Evolutionary conservation across 1,140 invertebrate species (phyloP).

Genomic region (Eurosta solidaginis): DNA sequence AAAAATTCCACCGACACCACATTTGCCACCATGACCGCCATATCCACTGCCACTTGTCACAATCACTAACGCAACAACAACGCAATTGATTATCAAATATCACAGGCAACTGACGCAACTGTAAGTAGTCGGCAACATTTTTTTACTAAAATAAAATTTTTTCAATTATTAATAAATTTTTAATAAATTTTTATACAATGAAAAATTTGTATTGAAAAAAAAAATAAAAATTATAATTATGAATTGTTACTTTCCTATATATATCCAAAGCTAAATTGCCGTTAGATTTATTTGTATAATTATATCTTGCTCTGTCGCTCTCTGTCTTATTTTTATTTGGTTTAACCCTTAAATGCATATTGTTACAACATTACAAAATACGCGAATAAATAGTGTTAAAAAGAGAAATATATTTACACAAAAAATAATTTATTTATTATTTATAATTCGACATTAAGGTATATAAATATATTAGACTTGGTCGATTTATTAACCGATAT

Average conservation of each 20-base stretch:
- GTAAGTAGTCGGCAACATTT: conserved; percentile 34
- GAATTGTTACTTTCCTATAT: background rate
- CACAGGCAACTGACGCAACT: conserved; percentile 36
- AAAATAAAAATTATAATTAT: background rate
- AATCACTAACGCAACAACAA: background rate
- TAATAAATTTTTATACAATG: background rate
- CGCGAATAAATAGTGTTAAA: too few species aligned
- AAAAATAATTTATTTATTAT: too few species aligned
- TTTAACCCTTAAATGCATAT: too few species aligned
- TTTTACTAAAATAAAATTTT: background rate
- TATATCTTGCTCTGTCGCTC: background rate
- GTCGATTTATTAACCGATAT: too few species aligned
- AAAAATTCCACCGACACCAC: background rate
- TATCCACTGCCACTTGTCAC: background rate
- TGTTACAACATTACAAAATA: too few species aligned
- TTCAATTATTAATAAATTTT: background rate
- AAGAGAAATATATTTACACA: too few species aligned
- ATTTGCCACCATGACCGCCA: background rate
- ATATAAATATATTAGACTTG: too few species aligned
- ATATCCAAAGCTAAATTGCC: background rate
- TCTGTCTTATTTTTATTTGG: background rate
- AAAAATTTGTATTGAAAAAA: background rate
- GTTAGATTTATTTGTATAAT: background rate
- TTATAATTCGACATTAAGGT: too few species aligned
- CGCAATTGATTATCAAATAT: conserved; percentile 28